A percentile compares a stretch with the other conserved stretches of the same genome.
These are phyloP conservation scores for Stomatorhinus ivindoensis DNA, from an alignment of 2,113 vertebrate species.

Conservation along the genomic window DNA sequence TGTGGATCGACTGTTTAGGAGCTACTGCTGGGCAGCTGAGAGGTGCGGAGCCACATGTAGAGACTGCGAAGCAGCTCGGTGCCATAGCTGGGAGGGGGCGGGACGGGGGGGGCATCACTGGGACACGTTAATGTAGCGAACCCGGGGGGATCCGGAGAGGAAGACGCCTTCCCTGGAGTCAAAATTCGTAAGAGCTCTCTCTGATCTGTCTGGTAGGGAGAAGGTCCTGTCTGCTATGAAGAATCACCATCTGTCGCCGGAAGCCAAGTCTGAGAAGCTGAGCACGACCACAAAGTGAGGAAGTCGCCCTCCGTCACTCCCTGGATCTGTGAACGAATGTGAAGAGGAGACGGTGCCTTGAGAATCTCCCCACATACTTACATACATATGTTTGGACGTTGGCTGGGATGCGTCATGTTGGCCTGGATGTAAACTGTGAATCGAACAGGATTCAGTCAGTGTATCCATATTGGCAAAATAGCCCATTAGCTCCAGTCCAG, in stretches of 20 bases:
- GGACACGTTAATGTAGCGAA: background rate
- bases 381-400: background rate
- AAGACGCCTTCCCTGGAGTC: background rate
- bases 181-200: background rate
- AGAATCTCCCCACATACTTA: background rate
- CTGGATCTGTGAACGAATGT: background rate
- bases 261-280: background rate
- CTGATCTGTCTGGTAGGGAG: background rate
- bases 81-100: background rate
- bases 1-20: background rate
- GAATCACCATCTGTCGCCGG: background rate
- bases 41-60: background rate
- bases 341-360: background rate
- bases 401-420: background rate
- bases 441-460: background rate
- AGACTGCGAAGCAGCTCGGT: background rate
- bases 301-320: background rate
- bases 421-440: constrained; percentile 5
- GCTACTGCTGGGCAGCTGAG: background rate
- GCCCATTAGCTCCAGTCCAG: background rate
- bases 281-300: background rate
- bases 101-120: background rate
- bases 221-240: background rate
- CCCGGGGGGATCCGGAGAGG: background rate
- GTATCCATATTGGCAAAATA: background rate